Base-by-base conservation (phyloP, 2,888 invertebrate species). In the Megalurothrips usitatus region DNA sequence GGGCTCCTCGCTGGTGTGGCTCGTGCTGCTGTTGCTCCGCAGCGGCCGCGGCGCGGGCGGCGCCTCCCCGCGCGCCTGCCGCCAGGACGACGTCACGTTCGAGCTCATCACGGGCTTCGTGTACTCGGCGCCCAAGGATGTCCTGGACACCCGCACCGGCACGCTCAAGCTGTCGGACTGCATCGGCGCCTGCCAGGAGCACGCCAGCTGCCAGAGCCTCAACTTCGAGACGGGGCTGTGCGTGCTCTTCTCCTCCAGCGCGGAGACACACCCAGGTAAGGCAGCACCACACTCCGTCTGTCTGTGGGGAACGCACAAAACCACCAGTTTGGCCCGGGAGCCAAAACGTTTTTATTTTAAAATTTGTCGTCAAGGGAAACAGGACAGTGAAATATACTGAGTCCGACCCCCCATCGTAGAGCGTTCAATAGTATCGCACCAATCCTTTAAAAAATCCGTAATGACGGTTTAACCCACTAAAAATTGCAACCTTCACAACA, bases 171-270 rank as follows among this genome's bases (percentile, higher is more conserved):
- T 87, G 79, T 85, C 86, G 47, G 87, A 87, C 79, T 87, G 87
- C 82, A 84, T 87, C 19, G 84, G 84, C 47, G 85, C 85, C 14
- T 87, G 87, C 83, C 84, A 84, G 79, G 81, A 83, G 11, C 86
- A 86, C 82, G 79, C 84, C 47, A 82, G 84, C 17, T 88, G 87
- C 83, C 84, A 84, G 79, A 86, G 87, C 48, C 84, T 87, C 83
- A 88, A 87, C 84, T 88, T 86, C 84, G 87, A 87, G 84, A 88
- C 87, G 2, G 87, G 87, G 8, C 85, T 87, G 17, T 88, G 87
- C 82, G 87, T 87, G 78, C 84, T 87, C 48, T 87, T 87, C 84
- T 84, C 85, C 68, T 85, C 86, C 23, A 86, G 85, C 82, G 86
- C 86, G 43, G 85, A 85, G 58, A 85, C 85, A 68, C 84, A 84